phyloP scores from a whole-genome alignment of 2,888 invertebrate genomes.

The Lycaena phlaeas region DNA sequence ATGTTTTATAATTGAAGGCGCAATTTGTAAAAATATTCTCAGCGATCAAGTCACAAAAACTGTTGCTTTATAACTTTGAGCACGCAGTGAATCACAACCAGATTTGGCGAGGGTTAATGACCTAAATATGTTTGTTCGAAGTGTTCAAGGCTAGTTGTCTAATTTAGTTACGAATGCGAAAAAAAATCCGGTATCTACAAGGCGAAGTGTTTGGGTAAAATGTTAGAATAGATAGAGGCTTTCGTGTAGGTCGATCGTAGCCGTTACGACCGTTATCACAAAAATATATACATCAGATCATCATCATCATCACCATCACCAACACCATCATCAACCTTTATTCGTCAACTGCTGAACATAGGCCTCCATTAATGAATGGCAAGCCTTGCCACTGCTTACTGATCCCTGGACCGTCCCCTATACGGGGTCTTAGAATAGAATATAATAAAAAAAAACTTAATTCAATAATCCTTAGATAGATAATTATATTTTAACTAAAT shows the following conservation, averaged over 20 bases:
- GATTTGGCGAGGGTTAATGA: slow-evolving; percentile 70
- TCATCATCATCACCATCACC: too few relatives aligned
- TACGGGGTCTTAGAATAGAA: too few relatives aligned
- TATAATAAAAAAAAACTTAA: too few relatives aligned
- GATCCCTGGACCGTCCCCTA: too few relatives aligned
- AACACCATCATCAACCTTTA: too few relatives aligned
- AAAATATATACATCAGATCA: neutral
- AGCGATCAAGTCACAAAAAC: slow-evolving; percentile 62
- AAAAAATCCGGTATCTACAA: slow-evolving; percentile 51
- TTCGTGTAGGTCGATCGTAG: slow-evolving; percentile 7
- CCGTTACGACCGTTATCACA: neutral
- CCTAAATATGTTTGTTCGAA: slow-evolving; percentile 67
- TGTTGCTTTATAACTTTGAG: slow-evolving; percentile 67
- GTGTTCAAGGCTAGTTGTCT: slow-evolving; percentile 64
- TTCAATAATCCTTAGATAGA: too few relatives aligned
- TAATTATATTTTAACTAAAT: too few relatives aligned
- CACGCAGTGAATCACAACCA: slow-evolving; percentile 67
- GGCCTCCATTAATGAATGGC: too few relatives aligned
- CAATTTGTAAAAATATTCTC: slow-evolving; percentile 28
- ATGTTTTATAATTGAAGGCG: slow-evolving; percentile 8
- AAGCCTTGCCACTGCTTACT: too few relatives aligned
- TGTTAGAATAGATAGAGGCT: slow-evolving; percentile 22
- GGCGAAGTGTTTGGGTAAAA: slow-evolving; percentile 36
- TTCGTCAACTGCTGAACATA: too few relatives aligned
- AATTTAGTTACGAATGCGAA: slow-evolving; percentile 51